Evolutionary conservation across 2,797 vertebrate species (phyloP), one percentile per base, ranked within the genome.

Genomic region (Sparidentex hasta): DNA sequence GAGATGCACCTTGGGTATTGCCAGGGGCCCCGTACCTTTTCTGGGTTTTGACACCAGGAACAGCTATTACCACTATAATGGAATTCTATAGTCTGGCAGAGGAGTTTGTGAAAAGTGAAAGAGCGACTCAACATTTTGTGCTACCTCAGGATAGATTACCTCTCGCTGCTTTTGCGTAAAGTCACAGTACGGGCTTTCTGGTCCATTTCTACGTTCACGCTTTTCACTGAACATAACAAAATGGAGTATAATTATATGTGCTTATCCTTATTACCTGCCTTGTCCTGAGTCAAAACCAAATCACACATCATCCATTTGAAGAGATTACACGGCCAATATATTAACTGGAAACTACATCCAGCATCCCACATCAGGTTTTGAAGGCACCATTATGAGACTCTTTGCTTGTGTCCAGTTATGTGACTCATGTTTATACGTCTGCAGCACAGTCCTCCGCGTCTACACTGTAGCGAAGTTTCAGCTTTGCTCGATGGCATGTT

Each of bases 41-140:
- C 64, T 65, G 52, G 70, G 65, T 72, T 79, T 79, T 87, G 82
- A 71, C 88, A 87, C 86, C 75, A 66, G 68, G 64, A 79, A 70
- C 76, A 51, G 76, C 87, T 78, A 87, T 81, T 90, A 83, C 74
- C 82, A 51, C 71, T 67, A 63, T 87, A 93, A 93, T 91, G 54
- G 48, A 79, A 83, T 87, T 86, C 58, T 43, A 48, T 61, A 54
- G 76, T 85, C 77, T 81, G 67, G 61, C 59, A 65, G 75, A 86
- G 54, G 54, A 71, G 88, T 91, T 88, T 76, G 65, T 85, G 86
- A 84, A 86, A 89, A 76, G 46, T 56, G 41, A 83, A 79, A 80
- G 73, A 71, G 47, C 3, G 12, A 51, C 76, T 50, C n/a, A 2
- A 77, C 82, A 69, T 78, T 84, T 51, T 71, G 43, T 69, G 61